Conservation (phyloP, 1,140 invertebrate species). For the Reticulitermes speratus region DNA sequence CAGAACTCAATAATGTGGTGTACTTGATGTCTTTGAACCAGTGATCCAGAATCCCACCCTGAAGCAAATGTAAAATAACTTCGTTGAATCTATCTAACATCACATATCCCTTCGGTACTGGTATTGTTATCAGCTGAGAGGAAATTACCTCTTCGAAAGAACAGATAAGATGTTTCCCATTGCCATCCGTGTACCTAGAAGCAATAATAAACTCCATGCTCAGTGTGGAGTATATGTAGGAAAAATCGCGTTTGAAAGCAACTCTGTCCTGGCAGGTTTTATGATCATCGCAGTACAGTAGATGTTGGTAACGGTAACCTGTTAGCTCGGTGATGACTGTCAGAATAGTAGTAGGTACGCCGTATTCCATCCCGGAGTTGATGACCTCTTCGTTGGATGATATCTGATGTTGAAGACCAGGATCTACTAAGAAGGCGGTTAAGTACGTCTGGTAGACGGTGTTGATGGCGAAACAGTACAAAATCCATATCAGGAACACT, state of each 20-base stretch:
- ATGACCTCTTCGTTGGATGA: not conserved
- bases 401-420: not conserved
- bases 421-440: not conserved
- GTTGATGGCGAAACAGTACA: not conserved
- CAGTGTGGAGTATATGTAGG: not conserved
- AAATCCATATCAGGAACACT: not conserved
- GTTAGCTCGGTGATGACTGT: not conserved
- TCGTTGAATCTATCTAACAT: not conserved
- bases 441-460: slow-evolving; percentile 5
- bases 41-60: not conserved
- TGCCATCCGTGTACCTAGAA: not conserved
- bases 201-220: not conserved
- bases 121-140: not conserved
- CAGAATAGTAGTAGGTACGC: not conserved
- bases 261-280: not conserved
- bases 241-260: not conserved
- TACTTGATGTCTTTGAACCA: not conserved
- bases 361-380: not conserved
- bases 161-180: not conserved
- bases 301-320: not conserved
- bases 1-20: not conserved
- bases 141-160: not conserved
- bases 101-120: not conserved
- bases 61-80: not conserved
- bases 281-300: not conserved